Base-by-base conservation (phyloP, 2,797 vertebrate genomes). In the Cephalopachus bancanus region DNA sequence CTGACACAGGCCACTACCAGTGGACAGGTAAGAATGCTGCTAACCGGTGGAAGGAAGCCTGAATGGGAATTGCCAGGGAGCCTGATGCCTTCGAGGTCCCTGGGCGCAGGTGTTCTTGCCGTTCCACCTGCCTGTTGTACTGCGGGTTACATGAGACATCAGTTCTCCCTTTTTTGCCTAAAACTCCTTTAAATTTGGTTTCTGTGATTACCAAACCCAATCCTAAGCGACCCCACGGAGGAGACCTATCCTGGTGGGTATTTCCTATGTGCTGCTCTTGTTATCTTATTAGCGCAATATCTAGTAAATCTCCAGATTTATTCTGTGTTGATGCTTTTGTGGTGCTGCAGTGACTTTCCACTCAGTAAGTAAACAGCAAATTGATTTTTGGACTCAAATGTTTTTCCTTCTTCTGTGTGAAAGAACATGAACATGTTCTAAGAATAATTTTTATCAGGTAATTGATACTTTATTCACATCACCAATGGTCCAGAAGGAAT, bases 281-380 rank as follows among this genome's bases (percentile, higher is more conserved):
- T n/a, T 14, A 1, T 0, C 20, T 30, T 10, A 15, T 3, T 12
- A 0, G 74, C 3, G 2, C 10, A 9, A 20, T 9, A 4, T 22
- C 59, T 2, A 3, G 19, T 0, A 60, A 3, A 14, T 12, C 44
- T 74, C 20, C 10, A 1, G 83, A 33, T 5, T 14, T 1, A 0
- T 5, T 9, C 81, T 19, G 10, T 0, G 53, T 30, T 28, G 1
- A 1, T 1, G 26, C 9, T 4, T 71, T 0, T 0, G 5, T 0
- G 19, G 11, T 7, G 1, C 0, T 0, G 5, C 16, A 1, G 33
- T 2, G 80, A 69, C 83, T 1, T 12, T 15, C 7, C 4, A 11
- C 44, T 62, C 10, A 19, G 2, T 3, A 60, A 26, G 22, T 3
- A n/a, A 22, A 37, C 0, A 16, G 60, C 0, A 15, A 7, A 30